phyloP scores from a whole-genome alignment of 2,113 vertebrate genomes.

The Hippotragus niger region DNA sequence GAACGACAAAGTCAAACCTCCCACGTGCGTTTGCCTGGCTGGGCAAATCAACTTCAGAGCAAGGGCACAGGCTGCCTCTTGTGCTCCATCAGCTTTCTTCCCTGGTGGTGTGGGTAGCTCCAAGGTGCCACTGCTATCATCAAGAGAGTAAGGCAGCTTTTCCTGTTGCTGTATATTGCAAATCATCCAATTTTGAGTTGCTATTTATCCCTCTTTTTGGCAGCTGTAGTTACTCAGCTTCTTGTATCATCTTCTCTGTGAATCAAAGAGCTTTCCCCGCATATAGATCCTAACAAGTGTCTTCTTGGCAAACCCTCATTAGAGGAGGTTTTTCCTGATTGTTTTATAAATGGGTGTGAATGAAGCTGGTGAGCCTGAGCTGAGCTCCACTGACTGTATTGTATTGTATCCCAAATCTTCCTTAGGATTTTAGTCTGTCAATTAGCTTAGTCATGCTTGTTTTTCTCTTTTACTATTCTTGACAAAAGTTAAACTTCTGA shows the following conservation, averaged over 20 bases:
- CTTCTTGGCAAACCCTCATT: constrained; percentile 31
- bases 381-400: neutral
- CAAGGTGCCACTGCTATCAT: neutral
- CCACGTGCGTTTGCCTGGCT: neutral
- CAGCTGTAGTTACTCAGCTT: constrained; percentile 1
- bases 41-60: constrained; percentile 30
- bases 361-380: neutral
- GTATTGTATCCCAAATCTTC: constrained; percentile 6
- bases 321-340: constrained; percentile 26
- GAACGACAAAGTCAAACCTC: constrained; percentile 27
- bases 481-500: constrained; percentile 26
- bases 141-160: constrained; percentile 35
- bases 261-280: neutral
- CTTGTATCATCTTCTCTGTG: constrained; percentile 20
- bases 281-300: constrained; percentile 58
- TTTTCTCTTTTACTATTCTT: constrained; percentile 42
- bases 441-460: neutral
- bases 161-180: neutral
- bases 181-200: constrained; percentile 54
- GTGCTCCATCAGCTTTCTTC: constrained; percentile 33
- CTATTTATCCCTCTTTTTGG: constrained; percentile 32
- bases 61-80: constrained; percentile 20
- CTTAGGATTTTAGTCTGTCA: neutral
- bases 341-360: constrained; percentile 19
- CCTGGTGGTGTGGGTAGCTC: neutral